Evolutionary conservation across 2,888 invertebrate genomes (phyloP), one percentile per base, ranked within the genome.

Genomic region (Aporophyla lueneburgensis): DNA sequence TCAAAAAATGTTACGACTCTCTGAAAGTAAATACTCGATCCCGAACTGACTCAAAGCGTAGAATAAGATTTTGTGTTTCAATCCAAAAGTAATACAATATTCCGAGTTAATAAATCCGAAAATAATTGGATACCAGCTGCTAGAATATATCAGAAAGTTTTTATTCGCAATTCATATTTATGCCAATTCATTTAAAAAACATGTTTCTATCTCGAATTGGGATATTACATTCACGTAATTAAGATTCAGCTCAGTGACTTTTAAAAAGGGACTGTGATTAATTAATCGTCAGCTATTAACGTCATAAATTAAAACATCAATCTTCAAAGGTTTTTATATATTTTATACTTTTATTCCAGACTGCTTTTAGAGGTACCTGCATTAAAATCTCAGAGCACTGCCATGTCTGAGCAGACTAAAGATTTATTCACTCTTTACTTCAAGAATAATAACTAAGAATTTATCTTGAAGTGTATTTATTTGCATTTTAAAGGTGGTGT

Each of bases 241-340:
- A 83, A 81, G 61, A 68, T 83, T 63, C 59, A 79, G 71, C 67
- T 68, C 74, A 33, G 62, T 74, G 79, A 81, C 83, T 78, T 74
- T 77, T 68, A 56, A 71, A 78, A 73, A 72, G 63, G 14, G 53
- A 62, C 66, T 43, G 40, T 65, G 71, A 75, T 83, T 68, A 75
- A 82, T 83, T 75, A 75, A 71, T 63, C 68, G 51, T n/a, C 24
- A 33, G 67, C 49, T 74, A 78, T 78, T 56, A 83, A 78, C 24
- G 70, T 79, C 83, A 67, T 63, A n/a, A 74, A 51, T 74, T 67
- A 63, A 78, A 78, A 61, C 61, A 78, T 77, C 40, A 33, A 58
- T 72, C 65, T 43, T 49, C 33, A 63, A 54, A 68, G 49, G 51
- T 73, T n/a, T n/a, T 67, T 77, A 61, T 46, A 24, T 56, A 61